phyloP scores from a whole-genome alignment of 2,888 invertebrate genomes.

The Idaea biselata region DNA sequence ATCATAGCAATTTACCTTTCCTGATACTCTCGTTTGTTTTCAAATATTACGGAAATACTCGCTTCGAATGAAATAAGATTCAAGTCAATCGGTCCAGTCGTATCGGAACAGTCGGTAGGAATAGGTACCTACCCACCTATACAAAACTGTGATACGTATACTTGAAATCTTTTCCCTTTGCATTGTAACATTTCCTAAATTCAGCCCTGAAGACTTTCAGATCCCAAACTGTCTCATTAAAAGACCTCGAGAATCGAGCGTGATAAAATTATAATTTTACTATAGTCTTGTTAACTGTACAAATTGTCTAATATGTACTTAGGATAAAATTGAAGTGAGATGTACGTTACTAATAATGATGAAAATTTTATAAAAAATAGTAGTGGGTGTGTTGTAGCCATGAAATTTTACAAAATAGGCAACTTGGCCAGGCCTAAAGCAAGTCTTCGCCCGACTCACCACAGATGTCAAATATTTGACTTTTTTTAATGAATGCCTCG shows the following conservation, averaged over 20 bases:
- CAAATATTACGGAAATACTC: neutral
- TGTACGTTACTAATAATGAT: neutral
- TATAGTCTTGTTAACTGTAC: neutral
- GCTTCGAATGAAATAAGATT: neutral
- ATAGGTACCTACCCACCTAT: neutral
- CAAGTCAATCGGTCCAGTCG: neutral
- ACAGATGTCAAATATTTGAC: no score
- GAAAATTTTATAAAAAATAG: neutral
- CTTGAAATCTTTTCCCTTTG: neutral
- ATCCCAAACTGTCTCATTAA: neutral
- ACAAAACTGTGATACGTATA: no score
- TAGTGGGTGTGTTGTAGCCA: neutral
- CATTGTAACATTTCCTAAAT: neutral
- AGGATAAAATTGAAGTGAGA: neutral
- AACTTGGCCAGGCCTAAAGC: neutral
- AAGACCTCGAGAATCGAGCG: neutral
- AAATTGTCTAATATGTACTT: slow-evolving; percentile 1
- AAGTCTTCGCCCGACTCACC: neutral
- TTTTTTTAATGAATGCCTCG: no score
- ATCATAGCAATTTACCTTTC: neutral
- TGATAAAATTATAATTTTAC: neutral
- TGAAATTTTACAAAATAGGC: no score
- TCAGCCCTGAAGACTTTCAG: neutral
- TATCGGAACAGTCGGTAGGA: neutral
- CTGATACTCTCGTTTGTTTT: neutral